A percentile compares a stretch with the other conserved stretches of the same genome.
Evolutionary conservation across 2,113 vertebrate species (phyloP).

Genomic region (Daphoenositta chrysoptera): DNA sequence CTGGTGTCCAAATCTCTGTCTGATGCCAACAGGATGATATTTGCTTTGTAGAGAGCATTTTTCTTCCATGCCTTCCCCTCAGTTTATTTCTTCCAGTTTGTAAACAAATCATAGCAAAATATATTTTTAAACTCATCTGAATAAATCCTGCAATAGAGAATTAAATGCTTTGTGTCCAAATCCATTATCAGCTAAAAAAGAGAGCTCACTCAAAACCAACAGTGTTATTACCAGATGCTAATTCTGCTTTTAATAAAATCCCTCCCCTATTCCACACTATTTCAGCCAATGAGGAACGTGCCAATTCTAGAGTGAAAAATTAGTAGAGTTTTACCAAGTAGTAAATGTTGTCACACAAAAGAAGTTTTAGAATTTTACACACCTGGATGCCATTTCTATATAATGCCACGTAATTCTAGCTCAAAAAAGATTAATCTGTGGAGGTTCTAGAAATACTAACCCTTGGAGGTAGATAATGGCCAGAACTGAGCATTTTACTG

Average conservation of each 20-base stretch:
- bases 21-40: neutral
- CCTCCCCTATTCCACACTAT: neutral
- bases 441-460: neutral
- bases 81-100: neutral
- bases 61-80: neutral
- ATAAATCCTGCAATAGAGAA: neutral
- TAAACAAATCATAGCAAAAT: neutral
- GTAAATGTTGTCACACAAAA: neutral
- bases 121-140: neutral
- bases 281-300: neutral
- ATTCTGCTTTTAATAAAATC: neutral
- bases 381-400: neutral
- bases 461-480: neutral
- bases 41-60: neutral
- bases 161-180: neutral
- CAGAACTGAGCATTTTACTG: neutral
- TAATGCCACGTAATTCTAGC: neutral
- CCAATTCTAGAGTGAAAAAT: neutral
- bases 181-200: neutral
- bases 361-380: neutral
- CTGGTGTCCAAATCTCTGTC: neutral
- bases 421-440: neutral
- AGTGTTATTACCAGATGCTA: neutral
- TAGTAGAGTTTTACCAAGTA: neutral
- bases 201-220: neutral